Evolutionary conservation across 2,888 invertebrate species (phyloP).

Genomic region (Synanthedon tipuliformis): DNA sequence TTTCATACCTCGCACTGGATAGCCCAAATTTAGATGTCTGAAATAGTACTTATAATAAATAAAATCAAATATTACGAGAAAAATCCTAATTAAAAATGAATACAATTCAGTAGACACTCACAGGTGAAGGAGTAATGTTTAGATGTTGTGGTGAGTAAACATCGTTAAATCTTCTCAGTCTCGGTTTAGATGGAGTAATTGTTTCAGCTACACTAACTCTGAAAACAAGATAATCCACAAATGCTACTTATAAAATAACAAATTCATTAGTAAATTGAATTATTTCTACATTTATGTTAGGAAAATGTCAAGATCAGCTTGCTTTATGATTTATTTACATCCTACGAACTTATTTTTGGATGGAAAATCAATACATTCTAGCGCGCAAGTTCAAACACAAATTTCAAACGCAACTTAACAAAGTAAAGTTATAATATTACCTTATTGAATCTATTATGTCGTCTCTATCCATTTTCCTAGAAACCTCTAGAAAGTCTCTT

Average conservation of each 20-base stretch:
- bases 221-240: constrained; percentile 9
- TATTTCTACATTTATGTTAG: neutral
- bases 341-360: constrained; percentile 56
- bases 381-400: constrained; percentile 60
- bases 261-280: neutral
- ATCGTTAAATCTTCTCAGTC: constrained; percentile 53
- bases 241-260: neutral
- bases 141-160: constrained; percentile 63
- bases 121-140: constrained; percentile 53
- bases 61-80: neutral
- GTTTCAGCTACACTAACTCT: constrained; percentile 19
- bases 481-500: neutral
- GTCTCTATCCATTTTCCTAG: neutral
- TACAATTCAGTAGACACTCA: constrained; percentile 24
- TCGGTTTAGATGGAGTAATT: constrained; percentile 43
- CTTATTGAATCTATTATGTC: neutral
- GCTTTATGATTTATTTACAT: constrained; percentile 68
- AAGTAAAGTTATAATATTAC: neutral
- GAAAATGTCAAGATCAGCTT: constrained; percentile 18
- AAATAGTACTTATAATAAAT: constrained; percentile 10
- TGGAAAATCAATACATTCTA: constrained; percentile 63
- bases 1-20: constrained; percentile 32
- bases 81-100: neutral
- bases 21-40: constrained; percentile 33
- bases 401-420: neutral